These are phyloP conservation scores for Lepus americanus DNA, from an alignment of 2,113 vertebrate genomes.

Conservation along the genomic window DNA sequence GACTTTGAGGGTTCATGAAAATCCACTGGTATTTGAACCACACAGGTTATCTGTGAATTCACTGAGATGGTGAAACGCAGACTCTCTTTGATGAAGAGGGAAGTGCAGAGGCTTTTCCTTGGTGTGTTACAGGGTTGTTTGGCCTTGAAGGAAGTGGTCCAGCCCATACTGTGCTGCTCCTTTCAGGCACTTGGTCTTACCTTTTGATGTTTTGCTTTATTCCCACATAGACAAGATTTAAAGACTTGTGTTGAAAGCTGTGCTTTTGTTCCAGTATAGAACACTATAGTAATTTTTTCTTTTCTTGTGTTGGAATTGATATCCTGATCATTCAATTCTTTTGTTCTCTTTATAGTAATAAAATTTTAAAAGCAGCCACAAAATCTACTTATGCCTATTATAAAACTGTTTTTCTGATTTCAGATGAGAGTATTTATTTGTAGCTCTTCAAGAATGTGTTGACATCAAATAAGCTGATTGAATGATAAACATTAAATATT, in stretches of 20 bases:
- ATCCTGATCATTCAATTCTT: too few relatives aligned
- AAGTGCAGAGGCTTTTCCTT: not conserved
- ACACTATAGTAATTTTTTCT: not conserved
- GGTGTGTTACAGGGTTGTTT: not conserved
- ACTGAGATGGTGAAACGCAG: not conserved
- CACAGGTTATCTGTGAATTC: not conserved
- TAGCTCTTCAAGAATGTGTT: too few relatives aligned
- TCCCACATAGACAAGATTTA: not conserved
- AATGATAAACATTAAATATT: too few relatives aligned
- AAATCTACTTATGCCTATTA: too few relatives aligned
- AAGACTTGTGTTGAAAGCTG: not conserved
- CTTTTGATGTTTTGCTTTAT: not conserved
- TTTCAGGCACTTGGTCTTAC: not conserved
- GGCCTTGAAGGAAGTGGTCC: fast-evolving
- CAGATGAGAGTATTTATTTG: too few relatives aligned
- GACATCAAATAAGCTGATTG: too few relatives aligned
- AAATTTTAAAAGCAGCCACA: too few relatives aligned
- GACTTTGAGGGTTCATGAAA: not conserved
- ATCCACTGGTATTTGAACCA: too few relatives aligned
- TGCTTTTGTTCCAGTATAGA: not conserved
- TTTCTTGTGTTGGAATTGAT: too few relatives aligned
- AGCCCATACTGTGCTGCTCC: not conserved
- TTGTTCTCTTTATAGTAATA: too few relatives aligned
- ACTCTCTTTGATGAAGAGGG: not conserved
- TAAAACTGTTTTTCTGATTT: too few relatives aligned